These are phyloP conservation scores for Lasiommata megera DNA, from an alignment of 2,888 invertebrate species.

Conservation along the genomic window DNA sequence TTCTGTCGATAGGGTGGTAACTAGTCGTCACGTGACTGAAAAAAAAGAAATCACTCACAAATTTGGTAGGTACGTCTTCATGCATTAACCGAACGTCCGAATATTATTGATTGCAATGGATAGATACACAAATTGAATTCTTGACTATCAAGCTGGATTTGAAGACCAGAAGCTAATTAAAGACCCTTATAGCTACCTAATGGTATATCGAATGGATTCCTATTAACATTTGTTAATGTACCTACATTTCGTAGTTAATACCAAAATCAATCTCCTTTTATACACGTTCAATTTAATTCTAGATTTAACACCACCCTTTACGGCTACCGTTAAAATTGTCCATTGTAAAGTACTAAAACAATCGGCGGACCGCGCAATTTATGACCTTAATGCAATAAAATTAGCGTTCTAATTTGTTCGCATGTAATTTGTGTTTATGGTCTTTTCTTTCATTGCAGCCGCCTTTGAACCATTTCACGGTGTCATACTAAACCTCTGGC, in stretches of 20 bases:
- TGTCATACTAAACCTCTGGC: constrained; percentile 44
- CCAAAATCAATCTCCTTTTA: constrained; percentile 37
- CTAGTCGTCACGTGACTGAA: too few relatives aligned
- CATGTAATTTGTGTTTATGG: constrained; percentile 63
- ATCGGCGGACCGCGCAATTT: constrained; percentile 59
- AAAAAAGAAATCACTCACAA: too few relatives aligned
- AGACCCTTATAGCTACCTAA: neutral
- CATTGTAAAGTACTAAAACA: constrained; percentile 66
- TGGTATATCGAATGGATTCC: constrained; percentile 11
- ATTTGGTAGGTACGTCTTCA: too few relatives aligned
- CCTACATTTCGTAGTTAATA: constrained; percentile 14
- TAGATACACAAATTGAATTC: too few relatives aligned
- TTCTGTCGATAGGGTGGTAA: too few relatives aligned
- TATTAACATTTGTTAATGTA: constrained; percentile 14
- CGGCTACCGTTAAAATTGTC: constrained; percentile 63
- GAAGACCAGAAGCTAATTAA: neutral
- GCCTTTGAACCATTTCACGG: constrained; percentile 69
- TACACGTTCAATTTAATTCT: constrained; percentile 31
- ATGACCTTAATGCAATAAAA: constrained; percentile 70
- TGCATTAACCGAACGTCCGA: too few relatives aligned
- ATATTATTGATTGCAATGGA: too few relatives aligned
- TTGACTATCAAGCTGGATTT: neutral
- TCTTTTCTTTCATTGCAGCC: constrained; percentile 53
- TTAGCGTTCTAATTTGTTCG: constrained; percentile 74
- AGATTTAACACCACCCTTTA: constrained; percentile 37